These are phyloP conservation scores for Itoplectis maculator DNA, from an alignment of 2,888 invertebrate species.

Conservation along the genomic window DNA sequence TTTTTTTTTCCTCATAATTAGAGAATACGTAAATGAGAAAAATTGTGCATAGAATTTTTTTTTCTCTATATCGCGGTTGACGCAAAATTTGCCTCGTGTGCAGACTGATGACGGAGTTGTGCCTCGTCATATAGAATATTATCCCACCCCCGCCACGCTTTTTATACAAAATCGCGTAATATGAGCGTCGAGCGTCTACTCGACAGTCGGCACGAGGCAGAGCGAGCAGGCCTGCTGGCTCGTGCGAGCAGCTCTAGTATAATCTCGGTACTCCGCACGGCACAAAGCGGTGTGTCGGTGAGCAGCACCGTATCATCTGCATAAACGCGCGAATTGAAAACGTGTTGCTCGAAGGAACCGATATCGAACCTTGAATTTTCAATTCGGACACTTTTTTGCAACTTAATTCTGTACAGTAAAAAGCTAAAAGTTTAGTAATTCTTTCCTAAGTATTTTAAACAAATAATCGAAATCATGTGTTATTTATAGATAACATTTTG, in stretches of 20 bases:
- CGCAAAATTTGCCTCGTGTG: not conserved
- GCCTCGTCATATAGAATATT: slow-evolving; percentile 6
- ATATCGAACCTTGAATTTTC: not conserved
- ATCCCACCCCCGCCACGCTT: slow-evolving; percentile 56
- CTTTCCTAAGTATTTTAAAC: not conserved
- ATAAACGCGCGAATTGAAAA: slow-evolving; percentile 32
- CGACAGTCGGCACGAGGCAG: slow-evolving; percentile 51
- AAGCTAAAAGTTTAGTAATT: not conserved
- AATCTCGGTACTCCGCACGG: slow-evolving; percentile 52
- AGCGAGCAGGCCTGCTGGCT: slow-evolving; percentile 34
- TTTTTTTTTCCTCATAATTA: too few species aligned
- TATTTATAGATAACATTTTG: not conserved
- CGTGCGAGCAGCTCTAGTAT: slow-evolving; percentile 48
- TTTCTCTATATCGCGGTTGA: not conserved
- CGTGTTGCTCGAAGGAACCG: not conserved
- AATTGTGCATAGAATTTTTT: too few species aligned
- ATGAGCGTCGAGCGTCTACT: slow-evolving; percentile 36
- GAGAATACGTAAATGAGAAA: too few species aligned
- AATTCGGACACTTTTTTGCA: not conserved
- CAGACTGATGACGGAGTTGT: slow-evolving; percentile 34
- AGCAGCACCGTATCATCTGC: slow-evolving; percentile 43
- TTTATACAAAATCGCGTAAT: slow-evolving; percentile 61
- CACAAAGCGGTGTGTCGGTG: slow-evolving; percentile 51
- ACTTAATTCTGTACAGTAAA: not conserved
- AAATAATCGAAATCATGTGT: slow-evolving; percentile 1